A percentile compares a stretch with the other conserved stretches of the same genome.
These are phyloP conservation scores for Pollenia labialis DNA, from an alignment of 2,888 invertebrate genomes.

Conservation along the genomic window DNA sequence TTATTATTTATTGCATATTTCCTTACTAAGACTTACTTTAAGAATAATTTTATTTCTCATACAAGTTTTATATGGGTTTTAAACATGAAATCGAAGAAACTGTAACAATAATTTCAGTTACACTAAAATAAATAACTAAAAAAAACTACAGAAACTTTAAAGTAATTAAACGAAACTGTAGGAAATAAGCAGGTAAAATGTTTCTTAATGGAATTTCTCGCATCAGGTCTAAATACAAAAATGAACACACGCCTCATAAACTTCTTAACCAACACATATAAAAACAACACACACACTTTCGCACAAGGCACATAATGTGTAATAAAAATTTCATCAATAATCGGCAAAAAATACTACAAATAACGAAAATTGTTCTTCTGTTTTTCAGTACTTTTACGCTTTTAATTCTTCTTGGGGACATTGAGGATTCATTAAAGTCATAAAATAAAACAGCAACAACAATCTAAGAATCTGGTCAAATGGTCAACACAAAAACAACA, in stretches of 20 bases:
- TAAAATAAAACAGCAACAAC: constrained; percentile 53
- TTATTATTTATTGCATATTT: constrained; percentile 68
- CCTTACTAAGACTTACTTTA: background rate
- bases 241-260: constrained; percentile 67
- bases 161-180: constrained; percentile 52
- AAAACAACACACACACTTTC: constrained; percentile 2
- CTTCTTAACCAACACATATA: constrained; percentile 52
- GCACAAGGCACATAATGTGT: constrained; percentile 48
- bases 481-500: constrained; percentile 19
- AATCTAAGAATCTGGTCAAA: constrained; percentile 29
- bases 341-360: constrained; percentile 23
- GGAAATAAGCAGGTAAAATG: constrained; percentile 54
- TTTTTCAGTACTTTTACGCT: constrained; percentile 18
- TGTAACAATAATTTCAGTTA: constrained; percentile 34
- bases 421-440: constrained; percentile 71
- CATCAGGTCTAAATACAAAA: constrained; percentile 17
- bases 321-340: constrained; percentile 73
- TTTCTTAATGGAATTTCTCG: constrained; percentile 65
- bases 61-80: constrained; percentile 59
- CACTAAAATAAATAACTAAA: background rate
- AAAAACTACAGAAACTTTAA: constrained; percentile 64
- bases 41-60: background rate
- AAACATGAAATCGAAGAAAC: constrained; percentile 66
- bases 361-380: constrained; percentile 61
- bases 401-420: constrained; percentile 30